Percentiles rank a stretch among this genome's conserved stretches.
These are phyloP conservation scores for Bufo gargarizans DNA, from an alignment of 2,113 vertebrate species.

Conservation along the genomic window DNA sequence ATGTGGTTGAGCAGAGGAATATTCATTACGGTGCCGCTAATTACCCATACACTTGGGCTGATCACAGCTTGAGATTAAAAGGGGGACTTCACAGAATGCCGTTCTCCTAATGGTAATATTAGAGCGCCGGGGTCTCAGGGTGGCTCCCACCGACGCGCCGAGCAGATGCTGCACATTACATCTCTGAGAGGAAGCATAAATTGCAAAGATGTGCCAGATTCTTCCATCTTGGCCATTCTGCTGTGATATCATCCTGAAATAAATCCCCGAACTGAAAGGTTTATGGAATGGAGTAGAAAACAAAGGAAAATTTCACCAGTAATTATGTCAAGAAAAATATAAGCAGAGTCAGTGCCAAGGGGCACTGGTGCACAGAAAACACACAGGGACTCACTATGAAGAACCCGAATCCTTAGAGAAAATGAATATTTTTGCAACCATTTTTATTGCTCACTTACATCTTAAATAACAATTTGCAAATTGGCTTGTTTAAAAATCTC, in stretches of 20 bases:
- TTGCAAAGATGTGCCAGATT: constrained; percentile 9
- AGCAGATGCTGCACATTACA: constrained; percentile 52
- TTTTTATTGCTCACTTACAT: not conserved
- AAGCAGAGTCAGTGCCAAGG: not conserved
- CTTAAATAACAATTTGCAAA: not conserved
- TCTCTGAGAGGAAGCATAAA: constrained; percentile 23
- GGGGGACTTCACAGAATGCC: not conserved
- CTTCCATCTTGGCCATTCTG: not conserved
- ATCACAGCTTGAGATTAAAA: not conserved
- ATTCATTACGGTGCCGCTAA: constrained; percentile 13
- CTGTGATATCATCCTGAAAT: not conserved
- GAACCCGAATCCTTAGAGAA: not conserved
- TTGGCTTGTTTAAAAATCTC: not conserved
- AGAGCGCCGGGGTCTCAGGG: not conserved
- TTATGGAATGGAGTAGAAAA: not conserved
- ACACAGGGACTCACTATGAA: not conserved
- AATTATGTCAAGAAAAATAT: not conserved
- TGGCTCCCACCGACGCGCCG: not conserved
- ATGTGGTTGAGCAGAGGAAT: not conserved
- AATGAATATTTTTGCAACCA: not conserved
- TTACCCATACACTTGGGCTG: not conserved
- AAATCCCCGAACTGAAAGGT: constrained; percentile 11
- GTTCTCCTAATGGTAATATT: not conserved
- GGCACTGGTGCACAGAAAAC: not conserved
- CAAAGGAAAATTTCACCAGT: not conserved